Evolutionary conservation across 2,797 vertebrate genomes (phyloP).

Genomic region (Lophius americanus): DNA sequence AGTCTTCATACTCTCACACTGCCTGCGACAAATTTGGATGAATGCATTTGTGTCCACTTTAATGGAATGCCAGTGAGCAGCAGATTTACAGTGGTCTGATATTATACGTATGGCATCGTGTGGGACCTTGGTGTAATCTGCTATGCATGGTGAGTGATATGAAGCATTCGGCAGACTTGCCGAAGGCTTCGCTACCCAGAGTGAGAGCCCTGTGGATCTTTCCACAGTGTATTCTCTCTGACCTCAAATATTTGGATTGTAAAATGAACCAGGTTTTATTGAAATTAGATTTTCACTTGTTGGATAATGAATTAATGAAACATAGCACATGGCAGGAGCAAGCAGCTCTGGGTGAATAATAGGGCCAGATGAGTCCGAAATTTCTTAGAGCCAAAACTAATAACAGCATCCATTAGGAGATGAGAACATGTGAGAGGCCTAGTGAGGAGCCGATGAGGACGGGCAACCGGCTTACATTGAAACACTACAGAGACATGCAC

Average conservation of each 20-base stretch:
- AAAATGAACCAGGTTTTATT: slow-evolving; percentile 77
- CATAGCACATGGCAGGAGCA: slow-evolving; percentile 68
- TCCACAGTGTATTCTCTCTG: slow-evolving; percentile 65
- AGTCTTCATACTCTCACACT: slow-evolving; percentile 63
- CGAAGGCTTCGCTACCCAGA: slow-evolving; percentile 55
- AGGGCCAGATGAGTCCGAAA: slow-evolving; percentile 74
- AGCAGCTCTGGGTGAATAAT: slow-evolving; percentile 71
- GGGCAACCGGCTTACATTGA: slow-evolving; percentile 40
- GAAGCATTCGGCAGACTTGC: slow-evolving; percentile 68
- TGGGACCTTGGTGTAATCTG: slow-evolving; percentile 75
- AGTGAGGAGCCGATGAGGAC: slow-evolving; percentile 42
- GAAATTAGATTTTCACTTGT: slow-evolving; percentile 72
- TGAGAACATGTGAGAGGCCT: slow-evolving; percentile 66
- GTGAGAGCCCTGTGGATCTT: slow-evolving; percentile 58
- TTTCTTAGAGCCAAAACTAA: slow-evolving; percentile 75
- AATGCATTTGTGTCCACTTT: slow-evolving; percentile 78
- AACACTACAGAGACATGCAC: slow-evolving; percentile 52
- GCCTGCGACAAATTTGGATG: slow-evolving; percentile 66
- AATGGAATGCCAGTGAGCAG: slow-evolving; percentile 69
- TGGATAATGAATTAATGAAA: slow-evolving; percentile 75
- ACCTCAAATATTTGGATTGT: slow-evolving; percentile 80
- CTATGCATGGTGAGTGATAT: slow-evolving; percentile 72
- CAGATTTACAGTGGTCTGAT: slow-evolving; percentile 68
- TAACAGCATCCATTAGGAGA: slow-evolving; percentile 76
- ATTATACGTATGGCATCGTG: slow-evolving; percentile 73